A percentile compares a stretch with the other conserved stretches of the same genome.
Conservation (phyloP, 2,888 invertebrate species). For the Heliconius charithonia region DNA sequence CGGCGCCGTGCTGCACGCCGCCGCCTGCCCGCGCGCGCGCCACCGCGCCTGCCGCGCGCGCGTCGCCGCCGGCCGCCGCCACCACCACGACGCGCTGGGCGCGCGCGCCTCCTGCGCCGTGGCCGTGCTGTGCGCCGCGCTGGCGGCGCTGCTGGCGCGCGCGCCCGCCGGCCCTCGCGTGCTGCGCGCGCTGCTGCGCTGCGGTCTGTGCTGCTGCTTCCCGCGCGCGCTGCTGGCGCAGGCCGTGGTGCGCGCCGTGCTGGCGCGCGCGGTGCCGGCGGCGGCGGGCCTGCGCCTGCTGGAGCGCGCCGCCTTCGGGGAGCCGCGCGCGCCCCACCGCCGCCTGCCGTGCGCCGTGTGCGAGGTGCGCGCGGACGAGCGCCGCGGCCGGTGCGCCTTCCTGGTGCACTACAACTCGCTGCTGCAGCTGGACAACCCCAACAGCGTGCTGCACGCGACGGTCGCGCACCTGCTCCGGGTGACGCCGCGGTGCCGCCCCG, state of each 20-base stretch:
- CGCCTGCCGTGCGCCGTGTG: constrained; percentile 67
- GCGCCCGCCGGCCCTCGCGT: constrained; percentile 72
- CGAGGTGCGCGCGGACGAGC: constrained; percentile 65
- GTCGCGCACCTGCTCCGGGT: constrained; percentile 84
- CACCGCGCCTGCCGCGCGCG: constrained; percentile 80
- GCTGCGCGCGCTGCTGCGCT: constrained; percentile 81
- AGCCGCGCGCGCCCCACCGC: constrained; percentile 80
- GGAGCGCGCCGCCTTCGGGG: constrained; percentile 84
- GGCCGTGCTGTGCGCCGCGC: constrained; percentile 81
- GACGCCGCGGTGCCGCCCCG: constrained; percentile 80
- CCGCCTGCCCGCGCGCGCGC: constrained; percentile 77
- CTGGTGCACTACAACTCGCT: constrained; percentile 84
- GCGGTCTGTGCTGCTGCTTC: constrained; percentile 86
- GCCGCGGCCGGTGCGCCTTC: constrained; percentile 81
- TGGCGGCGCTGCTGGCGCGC: constrained; percentile 75
- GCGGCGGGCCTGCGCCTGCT: constrained; percentile 78
- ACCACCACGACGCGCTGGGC: constrained; percentile 85
- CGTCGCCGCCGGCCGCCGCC: constrained; percentile 78
- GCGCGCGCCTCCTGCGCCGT: constrained; percentile 82
- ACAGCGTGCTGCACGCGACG: constrained; percentile 80
- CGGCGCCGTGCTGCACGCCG: constrained; percentile 82
- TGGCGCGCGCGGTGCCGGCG: constrained; percentile 69
- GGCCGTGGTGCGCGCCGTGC: constrained; percentile 77
- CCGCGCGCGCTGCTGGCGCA: constrained; percentile 80
- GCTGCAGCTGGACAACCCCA: constrained; percentile 81